Conservation (phyloP, 1,140 invertebrate genomes). For the Melanaphis sacchari region DNA sequence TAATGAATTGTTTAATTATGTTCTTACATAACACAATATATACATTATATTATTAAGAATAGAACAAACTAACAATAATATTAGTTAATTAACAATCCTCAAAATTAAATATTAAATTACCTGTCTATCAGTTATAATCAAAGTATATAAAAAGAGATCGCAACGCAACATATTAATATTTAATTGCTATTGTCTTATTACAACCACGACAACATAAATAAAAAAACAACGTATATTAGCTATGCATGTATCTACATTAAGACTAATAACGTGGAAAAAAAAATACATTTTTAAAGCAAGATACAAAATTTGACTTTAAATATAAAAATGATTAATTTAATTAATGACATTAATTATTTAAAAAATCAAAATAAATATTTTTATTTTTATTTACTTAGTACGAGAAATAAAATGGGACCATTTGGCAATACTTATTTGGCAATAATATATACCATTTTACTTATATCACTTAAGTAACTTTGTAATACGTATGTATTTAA, state of each 20-base stretch:
- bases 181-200: neutral
- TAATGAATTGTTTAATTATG: neutral
- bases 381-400: neutral
- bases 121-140: neutral
- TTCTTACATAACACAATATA: neutral
- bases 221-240: neutral
- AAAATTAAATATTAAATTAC: neutral
- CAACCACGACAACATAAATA: neutral
- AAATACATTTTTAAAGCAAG: neutral
- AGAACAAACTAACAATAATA: neutral
- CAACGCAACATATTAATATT: neutral
- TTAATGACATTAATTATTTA: neutral
- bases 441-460: neutral
- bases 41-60: neutral
- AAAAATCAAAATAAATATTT: neutral
- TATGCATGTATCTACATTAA: neutral
- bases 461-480: neutral
- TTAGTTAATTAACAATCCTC: neutral
- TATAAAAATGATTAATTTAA: neutral
- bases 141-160: conserved; percentile 15
- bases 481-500: neutral
- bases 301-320: neutral
- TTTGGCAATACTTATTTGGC: neutral
- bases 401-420: neutral
- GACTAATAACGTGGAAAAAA: neutral